Evolutionary conservation across 2,888 invertebrate species (phyloP).

Genomic region (Tiliacea aurago): DNA sequence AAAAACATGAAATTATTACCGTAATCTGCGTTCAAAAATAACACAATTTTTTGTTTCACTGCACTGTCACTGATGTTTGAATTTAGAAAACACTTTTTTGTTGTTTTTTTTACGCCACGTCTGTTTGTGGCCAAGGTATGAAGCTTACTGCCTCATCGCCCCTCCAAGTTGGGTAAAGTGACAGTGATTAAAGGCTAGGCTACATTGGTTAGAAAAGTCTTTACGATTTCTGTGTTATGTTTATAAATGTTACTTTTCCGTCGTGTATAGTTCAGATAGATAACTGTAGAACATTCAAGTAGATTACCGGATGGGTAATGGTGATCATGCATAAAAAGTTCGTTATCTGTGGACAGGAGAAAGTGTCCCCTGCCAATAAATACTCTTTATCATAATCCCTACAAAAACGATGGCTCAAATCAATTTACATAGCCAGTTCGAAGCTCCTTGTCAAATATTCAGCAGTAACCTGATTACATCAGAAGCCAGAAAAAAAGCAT

Average conservation of each 20-base stretch:
- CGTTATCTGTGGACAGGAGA: background rate
- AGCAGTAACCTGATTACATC: background rate
- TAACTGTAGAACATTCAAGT: background rate
- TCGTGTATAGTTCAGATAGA: background rate
- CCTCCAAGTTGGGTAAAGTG: slow-evolving; percentile 55
- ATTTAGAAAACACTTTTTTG: slow-evolving; percentile 47
- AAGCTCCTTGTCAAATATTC: background rate
- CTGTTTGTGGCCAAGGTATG: slow-evolving; percentile 42
- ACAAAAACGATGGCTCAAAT: background rate
- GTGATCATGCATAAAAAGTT: background rate
- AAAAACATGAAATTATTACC: slow-evolving; percentile 46
- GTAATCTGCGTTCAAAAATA: slow-evolving; percentile 20
- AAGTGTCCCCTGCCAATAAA: background rate
- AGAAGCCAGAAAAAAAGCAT: background rate
- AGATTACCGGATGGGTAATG: background rate
- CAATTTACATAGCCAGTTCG: background rate
- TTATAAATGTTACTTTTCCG: background rate
- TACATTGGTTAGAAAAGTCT: slow-evolving; percentile 11
- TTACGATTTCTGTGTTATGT: slow-evolving; percentile 6
- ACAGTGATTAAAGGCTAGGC: slow-evolving; percentile 42
- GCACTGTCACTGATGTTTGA: slow-evolving; percentile 54
- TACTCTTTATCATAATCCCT: background rate
- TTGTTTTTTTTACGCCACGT: slow-evolving; percentile 49
- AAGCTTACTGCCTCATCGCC: slow-evolving; percentile 54
- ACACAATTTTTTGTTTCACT: slow-evolving; percentile 57